Conservation (phyloP, 2,113 vertebrate genomes). For the Rhizomys pruinosus region DNA sequence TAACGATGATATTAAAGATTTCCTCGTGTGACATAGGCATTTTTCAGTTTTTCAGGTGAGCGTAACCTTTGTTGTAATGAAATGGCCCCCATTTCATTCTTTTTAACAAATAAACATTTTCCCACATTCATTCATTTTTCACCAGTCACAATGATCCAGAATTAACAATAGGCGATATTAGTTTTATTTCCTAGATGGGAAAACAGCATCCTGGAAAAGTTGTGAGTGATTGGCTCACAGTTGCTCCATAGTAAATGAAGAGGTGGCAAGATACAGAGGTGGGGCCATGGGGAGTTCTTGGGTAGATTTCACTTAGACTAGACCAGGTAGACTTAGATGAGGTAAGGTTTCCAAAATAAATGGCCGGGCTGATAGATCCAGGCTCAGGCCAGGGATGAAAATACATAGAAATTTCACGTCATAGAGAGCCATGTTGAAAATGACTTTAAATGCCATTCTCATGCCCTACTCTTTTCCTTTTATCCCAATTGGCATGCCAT, state of each 20-base stretch:
- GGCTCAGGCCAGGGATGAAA: neutral
- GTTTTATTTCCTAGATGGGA: constrained; percentile 33
- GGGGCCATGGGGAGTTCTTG: neutral
- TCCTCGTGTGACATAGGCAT: too few species aligned
- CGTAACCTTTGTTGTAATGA: neutral
- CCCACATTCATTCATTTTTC: neutral
- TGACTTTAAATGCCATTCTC: neutral
- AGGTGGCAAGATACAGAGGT: neutral
- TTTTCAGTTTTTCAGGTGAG: constrained; percentile 46
- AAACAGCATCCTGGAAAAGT: neutral
- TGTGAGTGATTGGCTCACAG: neutral
- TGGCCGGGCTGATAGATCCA: neutral
- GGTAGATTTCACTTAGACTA: neutral
- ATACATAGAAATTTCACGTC: neutral
- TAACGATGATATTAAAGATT: constrained; percentile 27
- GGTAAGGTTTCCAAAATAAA: neutral
- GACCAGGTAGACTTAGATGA: neutral
- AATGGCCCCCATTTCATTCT: constrained; percentile 51
- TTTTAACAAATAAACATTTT: neutral
- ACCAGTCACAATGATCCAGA: neutral
- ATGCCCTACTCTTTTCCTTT: neutral
- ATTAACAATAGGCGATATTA: neutral
- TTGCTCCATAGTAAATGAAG: neutral
- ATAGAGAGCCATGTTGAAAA: neutral
- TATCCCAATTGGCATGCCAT: neutral